A percentile compares a stretch with the other conserved stretches of the same genome.
phyloP scores from a whole-genome alignment of 2,113 vertebrate species.

The Catagonus wagneri region DNA sequence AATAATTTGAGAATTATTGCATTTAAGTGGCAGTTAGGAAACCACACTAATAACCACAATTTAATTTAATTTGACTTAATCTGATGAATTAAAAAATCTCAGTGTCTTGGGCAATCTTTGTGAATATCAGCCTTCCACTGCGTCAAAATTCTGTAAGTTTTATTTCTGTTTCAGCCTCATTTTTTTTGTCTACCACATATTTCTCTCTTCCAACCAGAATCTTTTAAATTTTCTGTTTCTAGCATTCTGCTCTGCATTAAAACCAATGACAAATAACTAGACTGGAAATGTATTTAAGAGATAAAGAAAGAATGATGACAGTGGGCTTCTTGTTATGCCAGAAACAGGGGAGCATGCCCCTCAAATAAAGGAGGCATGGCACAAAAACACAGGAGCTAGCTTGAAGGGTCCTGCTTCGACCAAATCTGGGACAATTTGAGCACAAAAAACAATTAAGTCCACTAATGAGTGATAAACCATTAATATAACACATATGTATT shows the following conservation, averaged over 20 bases:
- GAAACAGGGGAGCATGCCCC: neutral
- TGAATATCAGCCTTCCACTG: neutral
- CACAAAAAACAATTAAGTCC: neutral
- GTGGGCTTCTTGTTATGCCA: neutral
- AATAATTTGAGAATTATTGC: neutral
- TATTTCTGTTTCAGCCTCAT: neutral
- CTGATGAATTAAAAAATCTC: slow-evolving; percentile 12
- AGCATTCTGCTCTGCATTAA: neutral
- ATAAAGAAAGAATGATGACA: neutral
- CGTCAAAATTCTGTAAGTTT: neutral
- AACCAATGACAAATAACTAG: neutral
- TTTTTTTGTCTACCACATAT: neutral
- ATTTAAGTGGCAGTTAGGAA: neutral
- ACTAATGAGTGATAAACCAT: neutral
- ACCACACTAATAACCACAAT: neutral
- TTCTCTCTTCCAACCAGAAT: neutral
- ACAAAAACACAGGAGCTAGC: neutral
- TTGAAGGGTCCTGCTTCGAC: neutral
- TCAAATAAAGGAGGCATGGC: neutral
- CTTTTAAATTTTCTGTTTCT: neutral
- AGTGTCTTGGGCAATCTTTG: neutral
- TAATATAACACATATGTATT: neutral
- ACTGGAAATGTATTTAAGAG: neutral
- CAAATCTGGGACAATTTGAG: neutral
- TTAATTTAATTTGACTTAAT: neutral